These are phyloP conservation scores for Allygus modestus DNA, from an alignment of 2,888 invertebrate species.

Conservation along the genomic window DNA sequence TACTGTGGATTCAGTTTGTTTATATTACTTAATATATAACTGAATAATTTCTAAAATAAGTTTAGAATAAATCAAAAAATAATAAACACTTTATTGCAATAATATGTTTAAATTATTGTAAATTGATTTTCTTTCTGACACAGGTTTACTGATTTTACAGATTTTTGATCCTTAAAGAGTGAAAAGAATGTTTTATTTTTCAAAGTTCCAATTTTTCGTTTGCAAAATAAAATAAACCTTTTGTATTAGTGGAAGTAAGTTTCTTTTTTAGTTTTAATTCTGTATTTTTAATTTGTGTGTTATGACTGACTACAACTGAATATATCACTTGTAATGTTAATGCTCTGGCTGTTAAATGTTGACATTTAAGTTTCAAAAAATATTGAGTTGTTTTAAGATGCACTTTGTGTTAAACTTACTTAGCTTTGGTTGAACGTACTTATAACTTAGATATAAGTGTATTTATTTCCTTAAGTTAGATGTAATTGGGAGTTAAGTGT, in stretches of 20 bases:
- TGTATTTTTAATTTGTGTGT: no score
- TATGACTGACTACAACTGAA: no score
- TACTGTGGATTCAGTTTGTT: background rate
- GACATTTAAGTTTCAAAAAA: background rate
- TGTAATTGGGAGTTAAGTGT: background rate
- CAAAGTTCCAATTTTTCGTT: no score
- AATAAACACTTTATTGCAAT: background rate
- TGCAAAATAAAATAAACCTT: no score
- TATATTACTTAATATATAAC: background rate
- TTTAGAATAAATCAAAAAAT: background rate
- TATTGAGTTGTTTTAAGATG: background rate
- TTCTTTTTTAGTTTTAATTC: no score
- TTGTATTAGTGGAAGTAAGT: no score
- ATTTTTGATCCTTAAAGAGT: no score
- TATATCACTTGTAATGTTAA: no score
- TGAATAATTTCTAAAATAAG: background rate
- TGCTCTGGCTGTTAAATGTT: background rate
- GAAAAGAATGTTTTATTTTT: no score
- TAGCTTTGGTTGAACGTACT: background rate
- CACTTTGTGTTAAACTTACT: background rate
- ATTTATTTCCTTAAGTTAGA: background rate
- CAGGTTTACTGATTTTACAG: no score
- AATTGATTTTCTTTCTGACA: no score
- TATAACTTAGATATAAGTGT: background rate
- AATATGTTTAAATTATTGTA: no score